Conservation (phyloP, 2,888 invertebrate genomes). For the Slavum lentiscoides region DNA sequence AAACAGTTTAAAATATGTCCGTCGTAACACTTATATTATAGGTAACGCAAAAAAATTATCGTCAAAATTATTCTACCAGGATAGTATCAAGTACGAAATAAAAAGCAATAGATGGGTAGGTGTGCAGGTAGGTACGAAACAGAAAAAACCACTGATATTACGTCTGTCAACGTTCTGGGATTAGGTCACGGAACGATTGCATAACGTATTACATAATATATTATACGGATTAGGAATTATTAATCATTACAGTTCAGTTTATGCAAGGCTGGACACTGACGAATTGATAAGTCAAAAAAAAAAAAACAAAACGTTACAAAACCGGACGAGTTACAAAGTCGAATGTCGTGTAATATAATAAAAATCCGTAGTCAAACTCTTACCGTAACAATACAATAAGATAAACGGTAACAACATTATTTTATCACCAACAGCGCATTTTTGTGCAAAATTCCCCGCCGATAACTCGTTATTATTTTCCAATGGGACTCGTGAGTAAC, state of each 20-base stretch:
- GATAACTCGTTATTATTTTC: too few relatives aligned
- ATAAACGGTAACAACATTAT: too few relatives aligned
- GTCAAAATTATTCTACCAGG: neutral
- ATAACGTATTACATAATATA: too few relatives aligned
- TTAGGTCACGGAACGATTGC: too few relatives aligned
- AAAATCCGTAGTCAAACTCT: too few relatives aligned
- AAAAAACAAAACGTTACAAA: neutral
- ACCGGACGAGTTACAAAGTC: too few relatives aligned
- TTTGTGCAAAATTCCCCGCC: too few relatives aligned
- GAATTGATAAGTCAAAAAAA: neutral
- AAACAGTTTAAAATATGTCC: slow-evolving; percentile 20
- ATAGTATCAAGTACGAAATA: neutral
- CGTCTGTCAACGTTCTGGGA: too few relatives aligned
- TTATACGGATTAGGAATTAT: neutral
- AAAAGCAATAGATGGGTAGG: neutral
- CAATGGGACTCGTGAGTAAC: too few relatives aligned
- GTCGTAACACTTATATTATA: slow-evolving; percentile 28
- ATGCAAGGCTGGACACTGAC: neutral
- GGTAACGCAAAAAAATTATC: neutral
- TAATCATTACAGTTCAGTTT: slow-evolving; percentile 4
- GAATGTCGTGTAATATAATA: too few relatives aligned
- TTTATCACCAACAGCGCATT: too few relatives aligned
- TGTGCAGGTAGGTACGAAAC: neutral
- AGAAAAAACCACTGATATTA: neutral
- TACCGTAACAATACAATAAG: too few relatives aligned